These are phyloP conservation scores for Teleiodes luculella DNA, from an alignment of 2,888 invertebrate species.

Conservation along the genomic window DNA sequence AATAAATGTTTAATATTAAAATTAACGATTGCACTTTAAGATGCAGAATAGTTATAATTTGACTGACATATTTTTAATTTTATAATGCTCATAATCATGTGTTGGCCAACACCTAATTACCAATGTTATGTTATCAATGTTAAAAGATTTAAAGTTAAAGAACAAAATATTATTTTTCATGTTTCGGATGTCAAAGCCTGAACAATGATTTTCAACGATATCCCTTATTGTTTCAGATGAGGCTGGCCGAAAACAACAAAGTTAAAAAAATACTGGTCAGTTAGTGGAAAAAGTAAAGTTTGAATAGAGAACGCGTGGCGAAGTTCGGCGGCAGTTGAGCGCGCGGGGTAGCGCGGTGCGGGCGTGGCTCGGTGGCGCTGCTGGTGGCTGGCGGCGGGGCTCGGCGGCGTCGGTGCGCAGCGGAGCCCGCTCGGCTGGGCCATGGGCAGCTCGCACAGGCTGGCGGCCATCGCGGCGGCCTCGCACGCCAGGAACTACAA, in stretches of 20 bases:
- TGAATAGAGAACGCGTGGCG: slow-evolving; percentile 29
- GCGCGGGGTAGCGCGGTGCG: slow-evolving; percentile 52
- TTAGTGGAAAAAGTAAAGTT: slow-evolving; percentile 19
- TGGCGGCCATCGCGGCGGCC: slow-evolving; percentile 78
- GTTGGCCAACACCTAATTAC: too few species aligned
- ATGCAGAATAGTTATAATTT: too few species aligned
- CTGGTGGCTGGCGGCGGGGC: slow-evolving; percentile 59
- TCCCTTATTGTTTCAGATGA: background rate
- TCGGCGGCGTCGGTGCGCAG: slow-evolving; percentile 60
- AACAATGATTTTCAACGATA: too few species aligned
- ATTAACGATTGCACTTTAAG: too few species aligned
- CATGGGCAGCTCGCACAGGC: slow-evolving; percentile 82
- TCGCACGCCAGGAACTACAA: slow-evolving; percentile 68
- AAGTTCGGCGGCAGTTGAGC: slow-evolving; percentile 49
- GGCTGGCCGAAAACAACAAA: background rate
- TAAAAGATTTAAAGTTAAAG: too few species aligned
- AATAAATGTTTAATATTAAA: too few species aligned
- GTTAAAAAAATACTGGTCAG: background rate
- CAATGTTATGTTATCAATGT: too few species aligned
- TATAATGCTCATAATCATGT: too few species aligned
- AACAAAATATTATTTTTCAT: too few species aligned
- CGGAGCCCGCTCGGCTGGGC: slow-evolving; percentile 78
- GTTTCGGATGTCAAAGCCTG: too few species aligned
- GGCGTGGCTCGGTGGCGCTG: slow-evolving; percentile 65
- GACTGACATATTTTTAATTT: too few species aligned